Evolutionary conservation across 2,888 invertebrate genomes (phyloP).

Genomic region (Tinea trinotella): DNA sequence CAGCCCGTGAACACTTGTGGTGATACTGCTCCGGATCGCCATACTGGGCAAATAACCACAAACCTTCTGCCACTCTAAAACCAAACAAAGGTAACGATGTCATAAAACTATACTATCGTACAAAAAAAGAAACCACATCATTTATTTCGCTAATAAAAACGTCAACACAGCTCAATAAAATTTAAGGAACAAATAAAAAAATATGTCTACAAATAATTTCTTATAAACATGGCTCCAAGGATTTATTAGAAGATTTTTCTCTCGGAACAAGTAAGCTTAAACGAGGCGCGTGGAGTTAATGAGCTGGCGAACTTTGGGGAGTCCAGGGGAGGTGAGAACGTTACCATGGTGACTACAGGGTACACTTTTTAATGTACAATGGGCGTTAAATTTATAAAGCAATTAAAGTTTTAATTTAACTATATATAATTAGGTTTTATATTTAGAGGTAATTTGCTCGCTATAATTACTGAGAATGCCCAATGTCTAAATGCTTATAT

Average conservation of each 20-base stretch:
- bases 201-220: conserved; percentile 42
- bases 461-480: no score
- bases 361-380: conserved; percentile 21
- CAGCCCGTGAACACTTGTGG: no score
- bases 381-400: conserved; percentile 28
- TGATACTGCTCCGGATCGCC: no score
- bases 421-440: neutral
- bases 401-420: conserved; percentile 21
- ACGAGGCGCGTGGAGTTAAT: conserved; percentile 43
- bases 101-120: neutral
- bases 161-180: conserved; percentile 1
- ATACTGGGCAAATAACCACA: no score
- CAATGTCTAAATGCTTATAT: no score
- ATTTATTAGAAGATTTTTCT: conserved; percentile 27
- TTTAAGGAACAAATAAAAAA: conserved; percentile 17
- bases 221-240: conserved; percentile 61
- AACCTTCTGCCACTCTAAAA: no score
- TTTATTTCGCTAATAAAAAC: conserved; percentile 5
- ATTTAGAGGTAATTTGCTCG: no score
- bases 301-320: conserved; percentile 40
- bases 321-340: conserved; percentile 35
- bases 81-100: neutral
- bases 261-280: conserved; percentile 13
- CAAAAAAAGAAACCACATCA: neutral
- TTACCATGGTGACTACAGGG: conserved; percentile 43